Base-by-base conservation (phyloP, 2,888 invertebrate species). In the Apomyelois bistriatella region DNA sequence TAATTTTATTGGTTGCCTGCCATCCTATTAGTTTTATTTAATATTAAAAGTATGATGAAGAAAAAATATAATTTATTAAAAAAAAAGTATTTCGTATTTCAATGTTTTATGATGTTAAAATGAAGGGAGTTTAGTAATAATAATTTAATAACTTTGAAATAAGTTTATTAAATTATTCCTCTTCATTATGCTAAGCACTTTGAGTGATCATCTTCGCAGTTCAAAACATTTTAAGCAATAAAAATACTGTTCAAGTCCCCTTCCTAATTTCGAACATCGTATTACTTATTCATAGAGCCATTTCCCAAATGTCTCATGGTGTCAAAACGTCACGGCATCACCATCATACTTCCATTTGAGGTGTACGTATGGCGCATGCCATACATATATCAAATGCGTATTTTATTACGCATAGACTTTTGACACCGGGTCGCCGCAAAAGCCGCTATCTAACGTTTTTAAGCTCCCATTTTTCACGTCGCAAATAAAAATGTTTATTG, bases 401-500 rank as follows among this genome's bases (percentile, higher is more conserved):
- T 52, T 56, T 57, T 54, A 56, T 54, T 48, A 47, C 42, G 52
- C 28, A 60, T 56, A 58, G 53, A 38, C 48, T 55, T 66, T 62
- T 67, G 52, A 48, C 54, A 54, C 46, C 32, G 50, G 40, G 28
- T 43, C 42, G 15, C 40, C 28, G 43, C 30, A 12, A 43, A 22
- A 42, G 42, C 42, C 42, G 10, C 12, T 17, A 22, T 37, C 17
- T 22, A 4, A 48, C 17, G n/a, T 37, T 48, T 48, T 53, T 54
- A 46, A 55, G 62, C 54, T 66, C 61, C 70, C 62, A 69, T 73
- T 66, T 74, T 73, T 75, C 72, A 78, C 77, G 71, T 64, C 59
- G 52, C 52, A 58, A 66, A 77, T 76, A 78, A 76, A 80, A 78
- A 71, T 74, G 72, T 81, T 83, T 78, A 80, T 79, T 55, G 54